A percentile compares a stretch with the other conserved stretches of the same genome.
Conservation (phyloP, 1,140 invertebrate species). For the Aphaenogaster floridana region DNA sequence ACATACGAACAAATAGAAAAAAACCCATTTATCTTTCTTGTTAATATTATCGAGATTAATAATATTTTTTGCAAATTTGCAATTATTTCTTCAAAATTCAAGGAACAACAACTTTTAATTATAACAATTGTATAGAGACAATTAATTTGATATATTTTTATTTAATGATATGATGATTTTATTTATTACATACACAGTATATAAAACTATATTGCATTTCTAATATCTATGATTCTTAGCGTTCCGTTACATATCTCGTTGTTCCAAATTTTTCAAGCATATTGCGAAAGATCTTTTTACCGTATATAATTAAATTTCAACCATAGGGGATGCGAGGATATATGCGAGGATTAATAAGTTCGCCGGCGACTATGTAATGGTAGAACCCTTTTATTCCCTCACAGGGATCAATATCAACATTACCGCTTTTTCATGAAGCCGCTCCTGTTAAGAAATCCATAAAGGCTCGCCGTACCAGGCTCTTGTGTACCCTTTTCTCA, state of each 20-base stretch:
- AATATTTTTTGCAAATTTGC: not conserved
- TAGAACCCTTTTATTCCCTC: slow-evolving; percentile 6
- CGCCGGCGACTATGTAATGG: not conserved
- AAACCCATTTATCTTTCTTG: not conserved
- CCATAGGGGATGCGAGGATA: not conserved
- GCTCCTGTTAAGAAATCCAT: slow-evolving; percentile 42
- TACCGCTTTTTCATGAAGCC: slow-evolving; percentile 58
- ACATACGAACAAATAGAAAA: not conserved
- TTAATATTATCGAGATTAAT: not conserved
- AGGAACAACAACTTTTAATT: not conserved
- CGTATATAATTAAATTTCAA: slow-evolving; percentile 8
- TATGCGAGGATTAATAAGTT: slow-evolving; percentile 8
- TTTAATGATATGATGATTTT: not conserved
- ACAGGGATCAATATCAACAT: slow-evolving; percentile 34
- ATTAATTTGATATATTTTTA: not conserved
- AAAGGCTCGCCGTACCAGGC: slow-evolving; percentile 10
- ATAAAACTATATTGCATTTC: not conserved
- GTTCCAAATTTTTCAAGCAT: not conserved
- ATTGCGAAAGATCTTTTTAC: not conserved
- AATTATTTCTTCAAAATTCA: not conserved
- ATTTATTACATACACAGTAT: not conserved
- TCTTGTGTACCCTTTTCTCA: slow-evolving; percentile 30
- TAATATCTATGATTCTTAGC: not conserved
- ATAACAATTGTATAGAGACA: not conserved
- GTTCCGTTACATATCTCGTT: not conserved